Conservation (phyloP, 2,113 vertebrate species). For the Solenodon paradoxus region DNA sequence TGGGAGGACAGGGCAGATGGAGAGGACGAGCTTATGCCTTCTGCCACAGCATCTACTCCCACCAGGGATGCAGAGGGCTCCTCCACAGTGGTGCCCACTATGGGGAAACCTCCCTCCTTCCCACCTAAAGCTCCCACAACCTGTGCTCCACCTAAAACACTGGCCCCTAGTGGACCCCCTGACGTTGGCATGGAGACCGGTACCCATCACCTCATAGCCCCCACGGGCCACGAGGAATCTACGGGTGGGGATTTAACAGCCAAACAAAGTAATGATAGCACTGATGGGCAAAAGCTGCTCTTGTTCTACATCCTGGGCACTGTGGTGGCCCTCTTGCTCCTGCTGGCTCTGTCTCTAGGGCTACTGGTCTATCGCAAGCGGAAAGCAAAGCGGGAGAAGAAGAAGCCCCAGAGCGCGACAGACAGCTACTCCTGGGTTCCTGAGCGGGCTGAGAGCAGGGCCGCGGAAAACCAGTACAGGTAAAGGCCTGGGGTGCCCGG, state of each 20-base stretch:
- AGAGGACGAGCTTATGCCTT: neutral
- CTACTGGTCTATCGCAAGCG: slow-evolving; percentile 77
- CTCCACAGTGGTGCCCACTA: rapidly evolving
- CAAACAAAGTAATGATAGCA: neutral
- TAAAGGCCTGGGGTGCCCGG: slow-evolving; percentile 28
- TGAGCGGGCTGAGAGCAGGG: slow-evolving; percentile 68
- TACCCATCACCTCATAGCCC: neutral
- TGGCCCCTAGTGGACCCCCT: neutral
- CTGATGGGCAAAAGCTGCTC: slow-evolving; percentile 74
- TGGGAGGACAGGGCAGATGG: neutral
- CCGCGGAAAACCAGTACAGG: slow-evolving; percentile 76
- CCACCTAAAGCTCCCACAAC: rapidly evolving
- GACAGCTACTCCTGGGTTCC: slow-evolving; percentile 86
- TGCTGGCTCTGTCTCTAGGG: slow-evolving; percentile 79
- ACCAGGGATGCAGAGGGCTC: neutral
- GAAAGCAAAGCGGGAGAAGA: slow-evolving; percentile 67
- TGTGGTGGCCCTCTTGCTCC: slow-evolving; percentile 77
- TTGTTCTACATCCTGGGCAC: slow-evolving; percentile 84
- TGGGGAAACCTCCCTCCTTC: neutral
- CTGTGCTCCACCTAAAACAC: neutral
- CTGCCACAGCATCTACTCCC: neutral
- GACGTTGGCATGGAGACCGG: neutral
- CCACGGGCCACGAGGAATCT: neutral
- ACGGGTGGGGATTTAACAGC: neutral
- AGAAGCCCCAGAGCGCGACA: slow-evolving; percentile 56